Evolutionary conservation across 2,797 vertebrate species (phyloP), one percentile per base, ranked within the genome.

Genomic region (Sebastes nivosus): DNA sequence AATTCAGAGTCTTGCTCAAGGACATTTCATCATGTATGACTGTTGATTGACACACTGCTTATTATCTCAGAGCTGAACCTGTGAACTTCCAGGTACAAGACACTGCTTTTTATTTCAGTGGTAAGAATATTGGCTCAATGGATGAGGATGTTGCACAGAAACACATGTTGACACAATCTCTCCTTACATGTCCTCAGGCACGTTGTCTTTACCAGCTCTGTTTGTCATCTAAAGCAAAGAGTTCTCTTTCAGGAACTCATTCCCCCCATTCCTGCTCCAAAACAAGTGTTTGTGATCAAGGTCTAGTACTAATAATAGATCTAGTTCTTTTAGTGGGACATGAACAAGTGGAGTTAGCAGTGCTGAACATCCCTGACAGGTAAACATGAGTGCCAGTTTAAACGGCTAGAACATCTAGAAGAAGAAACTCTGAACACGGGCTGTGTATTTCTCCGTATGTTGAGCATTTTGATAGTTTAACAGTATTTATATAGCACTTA

Each of bases 1-100:
- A 78, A 61, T 59, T 86, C 67, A 77, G 66, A 68, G 36, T 64
- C 8, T 82, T 89, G 58, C 87, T 77, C 32, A 84, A 75, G 67
- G 65, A 52, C 27, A 16, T 81, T 85, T 54, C 52, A 8, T 68
- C 64, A 81, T 1, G 24, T 7, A 22, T 25, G 54, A 67, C 20
- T 29, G 13, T 54, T 77, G 70, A 74, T 13, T 81, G 82, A 82
- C 87, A 70, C 67, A 68, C 10, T 1, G 13, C 8, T 58, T 0
- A 3, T 77, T 8, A 32, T n/a, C 52, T 55, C 67, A 82, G 4
- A 36, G 14, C 16, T 18, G 46, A 78, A 38, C 30, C 57, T 46
- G 67, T 55, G n/a, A 50, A 78, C 1, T 29, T 80, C 10, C 42
- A 76, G 0, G 18, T 13, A 36, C 20, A 67, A 50, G 34, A 25